These are phyloP conservation scores for Herminia tarsipennalis DNA, from an alignment of 2,888 invertebrate species.

Conservation along the genomic window DNA sequence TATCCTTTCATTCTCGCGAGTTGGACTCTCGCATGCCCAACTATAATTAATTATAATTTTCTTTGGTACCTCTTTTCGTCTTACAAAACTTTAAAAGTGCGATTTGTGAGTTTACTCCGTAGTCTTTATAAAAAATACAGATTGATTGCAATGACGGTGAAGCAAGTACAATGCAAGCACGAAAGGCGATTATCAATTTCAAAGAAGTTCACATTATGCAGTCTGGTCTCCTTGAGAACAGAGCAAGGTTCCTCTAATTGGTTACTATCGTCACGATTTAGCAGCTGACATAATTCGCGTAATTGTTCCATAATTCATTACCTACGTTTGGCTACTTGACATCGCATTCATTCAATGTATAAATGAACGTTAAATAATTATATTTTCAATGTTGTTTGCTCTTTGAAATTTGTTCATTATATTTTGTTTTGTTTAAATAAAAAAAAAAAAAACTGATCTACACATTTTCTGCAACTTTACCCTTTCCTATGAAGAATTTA, in stretches of 20 bases:
- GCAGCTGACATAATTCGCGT: conserved; percentile 25
- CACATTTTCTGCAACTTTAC: too few relatives aligned
- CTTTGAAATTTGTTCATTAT: background rate
- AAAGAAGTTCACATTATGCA: conserved; percentile 18
- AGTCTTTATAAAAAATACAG: too few relatives aligned
- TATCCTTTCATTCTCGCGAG: too few relatives aligned
- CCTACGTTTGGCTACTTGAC: background rate
- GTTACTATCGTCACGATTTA: conserved; percentile 38
- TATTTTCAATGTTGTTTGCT: background rate
- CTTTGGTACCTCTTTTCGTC: too few relatives aligned
- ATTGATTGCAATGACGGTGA: too few relatives aligned
- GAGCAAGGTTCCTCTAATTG: conserved; percentile 41
- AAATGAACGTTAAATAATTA: background rate
- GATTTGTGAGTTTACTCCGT: too few relatives aligned
- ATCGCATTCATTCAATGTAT: background rate
- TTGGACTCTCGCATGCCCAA: too few relatives aligned
- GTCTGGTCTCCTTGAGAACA: conserved; percentile 40
- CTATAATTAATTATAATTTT: too few relatives aligned
- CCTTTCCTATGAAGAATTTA: too few relatives aligned
- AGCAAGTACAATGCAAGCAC: background rate
- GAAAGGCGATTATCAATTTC: conserved; percentile 15
- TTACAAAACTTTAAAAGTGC: too few relatives aligned
- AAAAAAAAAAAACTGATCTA: too few relatives aligned
- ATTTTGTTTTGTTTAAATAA: too few relatives aligned
- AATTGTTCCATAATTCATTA: conserved; percentile 17